Base-by-base conservation (phyloP, 2,888 invertebrate species). In the Brenthis daphne region DNA sequence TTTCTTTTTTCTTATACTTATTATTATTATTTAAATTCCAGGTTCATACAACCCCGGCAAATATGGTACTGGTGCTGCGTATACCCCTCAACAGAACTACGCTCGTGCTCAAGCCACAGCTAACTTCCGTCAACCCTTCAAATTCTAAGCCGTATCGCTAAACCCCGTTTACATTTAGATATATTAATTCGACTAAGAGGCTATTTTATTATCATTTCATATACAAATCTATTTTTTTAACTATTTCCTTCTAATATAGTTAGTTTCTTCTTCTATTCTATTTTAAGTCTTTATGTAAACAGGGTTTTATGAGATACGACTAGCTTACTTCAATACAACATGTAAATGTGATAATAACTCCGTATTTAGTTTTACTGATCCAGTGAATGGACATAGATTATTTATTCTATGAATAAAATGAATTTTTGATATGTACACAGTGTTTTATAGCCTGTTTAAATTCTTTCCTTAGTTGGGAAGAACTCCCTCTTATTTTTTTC, bases 381-480 rank as follows among this genome's bases (percentile, higher is more conserved):
- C 73, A 73, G 64, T 69, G 50, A 63, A 64, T 74, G 73, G 74
- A 74, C 57, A 53, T 77, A 77, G 75, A 80, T 82, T 89, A 90
- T 91, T 91, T 91, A 91, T 90, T 89, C 85, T 88, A 85, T 88
- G 89, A 90, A 91, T 90, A 90, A 90, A 76, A 74, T 68, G 73
- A 71, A 74, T 76, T 80, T 20, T 73, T 78, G 77, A 77, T 77
- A 73, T 69, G 69, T 71, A 70, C 14, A 57, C 58, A 65, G 11
- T 57, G 66, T 74, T 70, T 69, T 70, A 43, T 68, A 64, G 65
- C 12, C 3, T 54, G 8, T 43, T 43, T 3, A 43, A 8, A 8
- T 8, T 43, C 11, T 43, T 43, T 8, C 11, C 29, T 29, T 29
- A 29, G 37, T 37, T 37, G 6, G 6, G 6, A 37, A 43, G 11